Conservation (phyloP, 2,797 vertebrate species). For the Peromyscus aztecus region DNA sequence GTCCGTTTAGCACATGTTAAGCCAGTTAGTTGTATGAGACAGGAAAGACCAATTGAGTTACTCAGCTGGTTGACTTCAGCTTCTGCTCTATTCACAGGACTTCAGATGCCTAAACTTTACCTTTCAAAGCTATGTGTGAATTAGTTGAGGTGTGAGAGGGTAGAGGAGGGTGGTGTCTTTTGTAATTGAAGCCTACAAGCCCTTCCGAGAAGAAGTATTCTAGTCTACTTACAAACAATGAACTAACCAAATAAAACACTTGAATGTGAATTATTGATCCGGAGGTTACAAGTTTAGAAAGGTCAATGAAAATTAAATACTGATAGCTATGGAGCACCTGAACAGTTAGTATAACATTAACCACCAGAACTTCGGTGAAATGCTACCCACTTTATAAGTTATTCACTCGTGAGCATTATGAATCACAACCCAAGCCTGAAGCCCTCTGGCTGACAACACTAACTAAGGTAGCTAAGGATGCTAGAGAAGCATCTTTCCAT, state of each 20-base stretch:
- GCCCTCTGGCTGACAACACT: not conserved
- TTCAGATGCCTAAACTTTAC: not conserved
- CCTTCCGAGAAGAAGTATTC: not conserved
- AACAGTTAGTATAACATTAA: not conserved
- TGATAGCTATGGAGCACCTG: not conserved
- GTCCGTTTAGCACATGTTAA: not conserved
- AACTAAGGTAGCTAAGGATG: not conserved
- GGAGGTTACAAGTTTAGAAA: not conserved
- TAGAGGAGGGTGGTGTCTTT: not conserved
- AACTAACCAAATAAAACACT: slow-evolving; percentile 25
- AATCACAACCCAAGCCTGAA: not conserved
- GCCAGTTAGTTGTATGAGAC: not conserved
- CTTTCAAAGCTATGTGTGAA: not conserved
- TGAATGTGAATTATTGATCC: not conserved
- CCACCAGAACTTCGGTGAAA: not conserved
- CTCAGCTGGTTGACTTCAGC: not conserved
- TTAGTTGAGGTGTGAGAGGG: not conserved
- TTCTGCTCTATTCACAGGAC: not conserved
- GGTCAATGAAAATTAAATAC: not conserved
- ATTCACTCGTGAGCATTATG: slow-evolving; percentile 1
- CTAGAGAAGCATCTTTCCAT: slow-evolving; percentile 3
- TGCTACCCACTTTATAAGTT: not conserved
- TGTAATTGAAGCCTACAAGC: not conserved
- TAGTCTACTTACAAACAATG: not conserved
- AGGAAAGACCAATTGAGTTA: not conserved